Percentiles rank a stretch among this genome's conserved stretches.
Evolutionary conservation across 1,140 invertebrate species (phyloP).

Genomic region (Pachypsylla venusta): DNA sequence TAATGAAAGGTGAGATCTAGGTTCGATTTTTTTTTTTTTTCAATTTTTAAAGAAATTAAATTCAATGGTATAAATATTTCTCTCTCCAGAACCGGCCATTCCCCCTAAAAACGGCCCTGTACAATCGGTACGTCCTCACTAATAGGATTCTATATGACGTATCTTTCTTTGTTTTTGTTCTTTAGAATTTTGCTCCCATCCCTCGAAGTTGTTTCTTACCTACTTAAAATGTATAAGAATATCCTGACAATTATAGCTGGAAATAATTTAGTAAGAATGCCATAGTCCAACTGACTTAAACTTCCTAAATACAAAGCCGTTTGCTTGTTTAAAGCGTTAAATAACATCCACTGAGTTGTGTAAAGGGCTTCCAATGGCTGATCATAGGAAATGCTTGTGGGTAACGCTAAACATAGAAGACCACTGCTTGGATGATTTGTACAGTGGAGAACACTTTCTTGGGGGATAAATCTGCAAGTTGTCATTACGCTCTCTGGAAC

Average conservation of each 20-base stretch:
- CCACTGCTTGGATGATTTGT: constrained; percentile 33
- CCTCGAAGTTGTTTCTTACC: not conserved
- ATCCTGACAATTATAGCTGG: constrained; percentile 49
- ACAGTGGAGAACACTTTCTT: constrained; percentile 35
- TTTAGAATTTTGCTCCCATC: not conserved
- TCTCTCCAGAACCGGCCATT: no score
- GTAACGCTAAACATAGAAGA: constrained; percentile 40
- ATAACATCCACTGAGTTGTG: constrained; percentile 17
- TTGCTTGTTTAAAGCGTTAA: constrained; percentile 32
- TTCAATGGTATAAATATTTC: no score
- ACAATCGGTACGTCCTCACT: no score
- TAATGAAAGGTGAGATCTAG: no score
- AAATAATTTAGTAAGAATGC: constrained; percentile 46
- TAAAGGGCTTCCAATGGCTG: constrained; percentile 28
- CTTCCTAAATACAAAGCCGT: constrained; percentile 49
- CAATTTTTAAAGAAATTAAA: no score
- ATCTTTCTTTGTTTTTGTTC: no score
- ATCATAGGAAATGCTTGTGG: constrained; percentile 34
- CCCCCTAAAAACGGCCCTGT: no score
- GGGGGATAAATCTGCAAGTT: constrained; percentile 38
- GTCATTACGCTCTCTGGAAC: constrained; percentile 38
- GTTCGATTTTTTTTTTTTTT: no score
- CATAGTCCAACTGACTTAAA: constrained; percentile 46
- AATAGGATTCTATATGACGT: no score
- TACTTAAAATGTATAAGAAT: constrained; percentile 49